Conservation (phyloP, 1,140 invertebrate species). For the Cataglyphis hispanica region DNA sequence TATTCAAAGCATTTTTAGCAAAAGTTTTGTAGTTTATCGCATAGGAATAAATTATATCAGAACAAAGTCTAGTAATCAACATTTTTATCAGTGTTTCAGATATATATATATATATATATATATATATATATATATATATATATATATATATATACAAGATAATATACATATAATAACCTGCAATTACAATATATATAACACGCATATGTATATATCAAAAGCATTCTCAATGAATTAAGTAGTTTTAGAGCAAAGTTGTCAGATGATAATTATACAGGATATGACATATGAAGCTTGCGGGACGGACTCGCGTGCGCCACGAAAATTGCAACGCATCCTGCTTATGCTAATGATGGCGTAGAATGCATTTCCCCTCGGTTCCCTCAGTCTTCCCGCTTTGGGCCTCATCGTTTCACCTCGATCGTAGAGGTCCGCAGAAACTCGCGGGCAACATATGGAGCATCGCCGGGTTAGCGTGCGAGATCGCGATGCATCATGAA, state of each 20-base stretch:
- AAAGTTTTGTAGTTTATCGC: neutral
- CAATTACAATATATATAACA: neutral
- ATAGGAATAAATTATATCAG: neutral
- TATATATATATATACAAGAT: neutral
- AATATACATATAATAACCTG: neutral
- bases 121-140: neutral
- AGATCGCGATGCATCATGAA: slow-evolving; percentile 85
- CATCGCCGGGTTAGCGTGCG: slow-evolving; percentile 82
- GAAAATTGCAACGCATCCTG: slow-evolving; percentile 75
- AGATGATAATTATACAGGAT: slow-evolving; percentile 35
- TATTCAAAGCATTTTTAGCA: neutral
- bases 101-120: no score
- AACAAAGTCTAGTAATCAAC: neutral
- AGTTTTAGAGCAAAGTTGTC: slow-evolving; percentile 4
- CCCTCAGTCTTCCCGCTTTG: slow-evolving; percentile 55
- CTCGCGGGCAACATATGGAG: slow-evolving; percentile 78
- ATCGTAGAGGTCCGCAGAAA: slow-evolving; percentile 27
- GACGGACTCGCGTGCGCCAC: slow-evolving; percentile 73
- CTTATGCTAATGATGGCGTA: slow-evolving; percentile 72
- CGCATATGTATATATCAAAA: neutral
- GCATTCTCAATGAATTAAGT: slow-evolving; percentile 4
- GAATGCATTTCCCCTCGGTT: slow-evolving; percentile 45
- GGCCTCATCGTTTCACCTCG: slow-evolving; percentile 55
- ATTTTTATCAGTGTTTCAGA: neutral
- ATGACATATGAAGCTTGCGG: slow-evolving; percentile 45